phyloP scores from a whole-genome alignment of 2,888 invertebrate genomes.

The Crossocerus cetratus region DNA sequence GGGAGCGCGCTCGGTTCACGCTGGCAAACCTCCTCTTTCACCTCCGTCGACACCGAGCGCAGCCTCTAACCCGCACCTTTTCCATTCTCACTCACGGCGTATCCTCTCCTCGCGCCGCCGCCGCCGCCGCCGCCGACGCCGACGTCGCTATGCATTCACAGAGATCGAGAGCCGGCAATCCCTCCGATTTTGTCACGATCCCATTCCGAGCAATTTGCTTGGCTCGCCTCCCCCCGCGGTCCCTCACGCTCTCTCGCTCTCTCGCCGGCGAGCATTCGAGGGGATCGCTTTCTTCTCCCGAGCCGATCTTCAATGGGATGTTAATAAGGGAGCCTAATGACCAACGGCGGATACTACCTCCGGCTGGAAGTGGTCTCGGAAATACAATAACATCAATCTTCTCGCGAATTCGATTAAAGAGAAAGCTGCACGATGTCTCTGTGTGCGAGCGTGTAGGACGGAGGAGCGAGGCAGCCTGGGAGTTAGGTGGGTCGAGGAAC shows the following conservation, averaged over 20 bases:
- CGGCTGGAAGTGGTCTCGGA: constrained; percentile 11
- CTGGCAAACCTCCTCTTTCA: constrained; percentile 52
- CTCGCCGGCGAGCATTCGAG: not conserved
- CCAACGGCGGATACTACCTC: not conserved
- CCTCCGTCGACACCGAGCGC: constrained; percentile 49
- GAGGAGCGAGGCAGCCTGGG: constrained; percentile 21
- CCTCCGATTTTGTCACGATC: constrained; percentile 1
- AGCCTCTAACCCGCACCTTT: constrained; percentile 54
- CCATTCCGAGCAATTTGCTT: not conserved
- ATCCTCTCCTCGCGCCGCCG: constrained; percentile 10
- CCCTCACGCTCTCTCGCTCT: not conserved
- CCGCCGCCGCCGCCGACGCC: no score
- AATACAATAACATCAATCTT: constrained; percentile 53
- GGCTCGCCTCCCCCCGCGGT: not conserved
- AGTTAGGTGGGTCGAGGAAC: constrained; percentile 32
- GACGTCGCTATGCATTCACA: not conserved
- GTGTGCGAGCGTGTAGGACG: not conserved
- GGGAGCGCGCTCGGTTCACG: not conserved
- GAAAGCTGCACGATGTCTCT: constrained; percentile 40
- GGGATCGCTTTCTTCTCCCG: not conserved
- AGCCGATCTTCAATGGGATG: not conserved
- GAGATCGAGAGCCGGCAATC: not conserved
- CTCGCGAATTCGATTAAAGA: constrained; percentile 51
- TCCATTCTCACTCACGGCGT: constrained; percentile 33
- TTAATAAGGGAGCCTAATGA: constrained; percentile 3